Base-by-base conservation (phyloP, 2,888 invertebrate genomes). In the Synanthedon formicaeformis region DNA sequence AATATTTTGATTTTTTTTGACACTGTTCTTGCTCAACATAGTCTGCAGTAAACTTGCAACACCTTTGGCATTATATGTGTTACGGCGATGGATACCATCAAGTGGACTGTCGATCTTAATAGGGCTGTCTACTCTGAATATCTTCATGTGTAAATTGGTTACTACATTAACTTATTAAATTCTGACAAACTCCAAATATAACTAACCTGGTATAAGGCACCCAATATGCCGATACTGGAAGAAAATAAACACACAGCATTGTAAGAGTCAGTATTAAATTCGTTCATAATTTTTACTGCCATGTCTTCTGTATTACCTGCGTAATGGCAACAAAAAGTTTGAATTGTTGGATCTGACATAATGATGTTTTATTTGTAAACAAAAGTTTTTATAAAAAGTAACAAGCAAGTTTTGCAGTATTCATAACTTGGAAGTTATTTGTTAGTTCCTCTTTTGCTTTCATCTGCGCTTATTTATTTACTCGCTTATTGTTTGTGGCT, bases 261-360 rank as follows among this genome's bases (percentile, higher is more conserved):
- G 71, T 94, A 94, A 2, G 91, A 89, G 65, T 91, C 89, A 0
- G 93, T 91, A 71, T 94, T 91, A 68, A 94, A 94, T 77, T 92
- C 92, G 58, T 89, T 81, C 90, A 93, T 92, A 55, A 93, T 89
- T 66, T 86, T 84, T 8, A 92, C 81, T 23, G 92, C 90, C 68
- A 91, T 88, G 65, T 92, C 91, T 57, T 90, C 89, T 55, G 88
- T 88, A 66, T 91, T 91, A 13, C 89, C 90, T 52, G 90, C 89
- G 62, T 91, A 91, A 69, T 93, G 92, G 69, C 95, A 95, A 74
- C 92, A 92, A 73, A 94, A 93, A 12, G 94, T 94, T 87, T 95
- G 94, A 65, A 94, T 93, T 48, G 94, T 94, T 53, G 95, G 94
- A 78, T 94, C 94, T 41, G 94, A 93, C 94, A 93, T 93, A 27